Base-by-base conservation (phyloP, 1,140 invertebrate species). In the Hyphantria cunea region DNA sequence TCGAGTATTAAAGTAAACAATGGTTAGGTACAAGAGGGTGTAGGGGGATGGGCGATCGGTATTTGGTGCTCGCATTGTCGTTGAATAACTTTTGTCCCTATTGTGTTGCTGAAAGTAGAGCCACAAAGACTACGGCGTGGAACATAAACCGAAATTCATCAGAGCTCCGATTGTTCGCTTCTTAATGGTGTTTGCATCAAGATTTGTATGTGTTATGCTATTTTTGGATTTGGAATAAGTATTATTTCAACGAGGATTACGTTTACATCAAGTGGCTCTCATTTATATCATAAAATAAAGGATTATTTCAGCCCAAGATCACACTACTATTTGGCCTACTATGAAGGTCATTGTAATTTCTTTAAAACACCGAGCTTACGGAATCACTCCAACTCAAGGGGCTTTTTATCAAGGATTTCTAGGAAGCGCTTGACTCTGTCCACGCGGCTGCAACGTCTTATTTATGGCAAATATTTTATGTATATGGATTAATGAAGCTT, bases 131-230 rank as follows among this genome's bases (percentile, higher is more conserved):
- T 73, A 80, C 88, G 78, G 79, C 78, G 82, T 81, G 79, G 90
- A 89, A 89, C 86, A 87, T 91, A 91, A 91, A 91, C 89, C 90
- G 89, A 91, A 91, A 91, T 90, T 91, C 90, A 91, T 91, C 90
- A 91, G 82, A 72, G 78, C 75, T 72, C 74, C 84, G 87, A 91
- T 90, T 88, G 84, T 89, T 89, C 82, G 82, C 75, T 72, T 82
- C 76, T 82, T 84, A 86, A 82, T 84, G 78, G 76, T 80, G 71
- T 84, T 88, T 79, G 74, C 58, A 64, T 59, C 66, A 64, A 65
- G 54, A 70, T 70, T 71, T 71, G 64, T 67, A 61, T 52, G 53
- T 59, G 54, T 62, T 63, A 59, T 42, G 8, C 34, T 51, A 48
- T 60, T 60, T 44, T 60, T 51, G 6, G 47, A 49, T 56, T 8